Evolutionary conservation across 2,888 invertebrate species (phyloP), one percentile per base, ranked within the genome.

Genomic region (Herminia tarsipennalis): DNA sequence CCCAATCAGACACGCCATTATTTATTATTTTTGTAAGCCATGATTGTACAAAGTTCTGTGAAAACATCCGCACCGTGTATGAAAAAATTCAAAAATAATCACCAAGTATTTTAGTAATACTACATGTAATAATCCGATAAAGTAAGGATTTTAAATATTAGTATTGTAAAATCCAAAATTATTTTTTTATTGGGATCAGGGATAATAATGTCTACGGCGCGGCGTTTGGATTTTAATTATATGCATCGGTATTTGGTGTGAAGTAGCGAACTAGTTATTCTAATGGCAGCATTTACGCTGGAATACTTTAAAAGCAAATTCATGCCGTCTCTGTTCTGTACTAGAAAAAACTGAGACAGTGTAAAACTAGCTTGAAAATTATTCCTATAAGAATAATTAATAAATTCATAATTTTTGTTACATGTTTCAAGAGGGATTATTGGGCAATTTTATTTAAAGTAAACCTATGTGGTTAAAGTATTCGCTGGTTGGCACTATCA

Each of bases 401-500:
- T n/a, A n/a, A n/a, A n/a, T n/a, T n/a, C n/a, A n/a, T n/a, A n/a
- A n/a, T n/a, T n/a, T n/a, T n/a, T n/a, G n/a, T n/a, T n/a, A n/a
- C n/a, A n/a, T n/a, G n/a, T n/a, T n/a, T n/a, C n/a, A n/a, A n/a
- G 53, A 59, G 55, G 55, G 59, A 50, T 62, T 62, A 48, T 38
- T 28, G 56, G 63, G 63, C 54, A 51, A 58, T 72, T 73, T 76
- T 77, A 77, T 74, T 66, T 62, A 68, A 64, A 54, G 71, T 64
- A 63, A 59, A 70, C 45, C 60, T 81, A 81, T 78, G 61, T 71
- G 64, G 68, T 82, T 78, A 76, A 76, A 66, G 71, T 75, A 76
- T 78, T 83, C 73, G 78, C 82, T 78, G 80, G 78, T 81, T 76
- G 75, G 72, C 72, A 78, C 79, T 83, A 78, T 82, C 78, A 81